Percentiles rank a stretch among this genome's conserved stretches.
These are phyloP conservation scores for Coptodon bakossiorum DNA, from an alignment of 2,113 vertebrate species.

Conservation along the genomic window DNA sequence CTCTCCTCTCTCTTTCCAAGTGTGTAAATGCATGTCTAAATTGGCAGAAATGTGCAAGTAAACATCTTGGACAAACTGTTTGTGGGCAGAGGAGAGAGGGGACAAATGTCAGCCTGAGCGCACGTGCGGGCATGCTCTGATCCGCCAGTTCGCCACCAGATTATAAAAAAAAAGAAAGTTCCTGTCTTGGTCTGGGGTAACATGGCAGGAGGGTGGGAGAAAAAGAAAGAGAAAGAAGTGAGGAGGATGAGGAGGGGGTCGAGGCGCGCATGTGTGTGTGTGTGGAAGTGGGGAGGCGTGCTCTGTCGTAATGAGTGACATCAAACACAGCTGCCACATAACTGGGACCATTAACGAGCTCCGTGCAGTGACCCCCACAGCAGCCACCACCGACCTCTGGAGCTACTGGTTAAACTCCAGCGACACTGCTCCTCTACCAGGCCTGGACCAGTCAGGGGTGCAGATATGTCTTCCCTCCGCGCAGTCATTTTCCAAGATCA, in stretches of 20 bases:
- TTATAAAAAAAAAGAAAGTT: background rate
- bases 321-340: conserved; percentile 66
- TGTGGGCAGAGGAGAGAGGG: background rate
- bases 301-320: conserved; percentile 49
- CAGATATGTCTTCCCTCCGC: background rate
- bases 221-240: background rate
- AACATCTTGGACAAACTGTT: conserved; percentile 4
- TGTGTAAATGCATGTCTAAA: background rate
- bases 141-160: background rate
- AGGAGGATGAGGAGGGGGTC: background rate
- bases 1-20: background rate
- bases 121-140: background rate
- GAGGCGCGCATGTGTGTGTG: background rate
- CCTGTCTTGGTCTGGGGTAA: background rate
- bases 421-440: conserved; percentile 3
- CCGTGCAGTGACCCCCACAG: conserved; percentile 55
- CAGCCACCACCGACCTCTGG: conserved; percentile 34
- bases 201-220: background rate
- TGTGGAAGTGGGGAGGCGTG: background rate
- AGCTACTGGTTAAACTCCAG: conserved; percentile 51
- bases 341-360: conserved; percentile 57
- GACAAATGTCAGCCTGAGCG: conserved; percentile 3
- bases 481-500: background rate
- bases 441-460: background rate
- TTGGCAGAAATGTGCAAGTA: background rate